A percentile compares a stretch with the other conserved stretches of the same genome.
These are phyloP conservation scores for Hartigia nigra DNA, from an alignment of 2,888 invertebrate species.

Conservation along the genomic window DNA sequence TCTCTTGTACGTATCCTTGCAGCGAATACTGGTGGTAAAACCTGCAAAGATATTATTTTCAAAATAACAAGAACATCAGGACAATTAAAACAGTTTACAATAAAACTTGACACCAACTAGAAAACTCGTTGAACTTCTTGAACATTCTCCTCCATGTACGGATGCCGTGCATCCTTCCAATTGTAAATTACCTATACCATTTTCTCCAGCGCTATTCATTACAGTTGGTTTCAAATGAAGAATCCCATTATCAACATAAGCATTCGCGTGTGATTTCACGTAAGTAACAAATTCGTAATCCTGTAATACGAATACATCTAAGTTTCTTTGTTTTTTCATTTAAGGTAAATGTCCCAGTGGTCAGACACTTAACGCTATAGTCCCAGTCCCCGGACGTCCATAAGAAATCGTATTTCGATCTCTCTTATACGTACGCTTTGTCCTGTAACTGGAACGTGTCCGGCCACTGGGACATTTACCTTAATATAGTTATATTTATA, in stretches of 20 bases:
- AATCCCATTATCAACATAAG: background rate
- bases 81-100: background rate
- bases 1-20: conserved; percentile 73
- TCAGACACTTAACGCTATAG: no score
- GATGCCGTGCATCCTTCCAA: background rate
- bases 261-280: background rate
- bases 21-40: conserved; percentile 75
- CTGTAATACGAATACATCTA: background rate
- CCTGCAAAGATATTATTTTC: background rate
- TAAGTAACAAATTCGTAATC: background rate
- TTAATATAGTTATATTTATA: background rate
- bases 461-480: no score
- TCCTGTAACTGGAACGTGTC: no score
- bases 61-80: background rate
- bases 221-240: background rate
- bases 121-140: background rate
- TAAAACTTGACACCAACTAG: background rate
- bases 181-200: background rate
- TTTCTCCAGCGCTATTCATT: background rate
- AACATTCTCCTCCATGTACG: background rate
- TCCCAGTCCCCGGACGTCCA: no score
- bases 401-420: no score
- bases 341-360: no score
- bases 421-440: no score
- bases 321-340: background rate